Base-by-base conservation (phyloP, 2,113 vertebrate genomes). In the Limanda limanda region DNA sequence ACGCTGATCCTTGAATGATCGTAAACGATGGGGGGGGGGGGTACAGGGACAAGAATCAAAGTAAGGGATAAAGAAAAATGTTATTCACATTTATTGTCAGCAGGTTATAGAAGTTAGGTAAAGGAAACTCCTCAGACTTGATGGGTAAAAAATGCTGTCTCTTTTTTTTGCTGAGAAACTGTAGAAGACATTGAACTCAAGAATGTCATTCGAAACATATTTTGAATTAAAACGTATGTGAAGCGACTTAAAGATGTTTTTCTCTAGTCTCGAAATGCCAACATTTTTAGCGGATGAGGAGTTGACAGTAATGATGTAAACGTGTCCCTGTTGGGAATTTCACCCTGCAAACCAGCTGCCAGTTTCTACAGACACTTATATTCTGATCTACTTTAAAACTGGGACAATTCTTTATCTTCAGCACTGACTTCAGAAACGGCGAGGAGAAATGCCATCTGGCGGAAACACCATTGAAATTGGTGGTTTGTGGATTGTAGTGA, bases 351-450 rank as follows among this genome's bases (percentile, higher is more conserved):
- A 85, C 71, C 58, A 71, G 21, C 86, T 85, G 86, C 81, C 86
- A 83, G 56, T 68, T 86, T 75, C 74, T 68, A 68, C 81, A 74
- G 68, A 72, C 79, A 60, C 74, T 64, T 71, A 27, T 61, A 24
- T 85, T 86, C 57, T 88, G 70, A 84, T 88, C 82, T 74, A 75
- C 84, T 88, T 85, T 79, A 63, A 83, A 89, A 82, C 86, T 87
- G 78, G 89, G 84, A 66, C 83, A 76, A 72, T 78, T 81, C 56
- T 79, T 76, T 64, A 73, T 82, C 61, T 87, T 86, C 74, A 80
- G 80, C 73, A 68, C 60, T 69, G 27, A 77, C 79, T 84, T 87
- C 65, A 71, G 61, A 74, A 68, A 71, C 20, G 61, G n/a, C 24
- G 58, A 51, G 63, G 42, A 62, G 9, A 3, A 23, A 71, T 59